A percentile compares a stretch with the other conserved stretches of the same genome.
phyloP scores from a whole-genome alignment of 2,113 vertebrate species.

The Sinocyclocheilus anophthalmus region DNA sequence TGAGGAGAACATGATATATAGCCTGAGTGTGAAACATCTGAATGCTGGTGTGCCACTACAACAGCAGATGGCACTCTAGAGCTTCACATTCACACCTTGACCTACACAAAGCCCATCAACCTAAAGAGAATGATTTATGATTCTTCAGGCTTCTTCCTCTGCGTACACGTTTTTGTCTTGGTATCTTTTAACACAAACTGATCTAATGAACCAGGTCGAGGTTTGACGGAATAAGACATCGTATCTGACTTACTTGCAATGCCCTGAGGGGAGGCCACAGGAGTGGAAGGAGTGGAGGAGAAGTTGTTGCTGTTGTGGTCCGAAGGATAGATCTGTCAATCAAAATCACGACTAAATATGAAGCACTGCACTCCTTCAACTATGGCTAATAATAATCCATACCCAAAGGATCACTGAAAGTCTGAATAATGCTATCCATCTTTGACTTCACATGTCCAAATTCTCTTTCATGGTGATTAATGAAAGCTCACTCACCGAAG shows the following conservation, averaged over 20 bases:
- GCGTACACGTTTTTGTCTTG: background rate
- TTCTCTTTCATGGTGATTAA: conserved; percentile 18
- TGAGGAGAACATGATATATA: conserved; percentile 48
- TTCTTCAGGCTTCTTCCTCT: background rate
- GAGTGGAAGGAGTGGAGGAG: conserved; percentile 92
- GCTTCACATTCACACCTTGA: conserved; percentile 25
- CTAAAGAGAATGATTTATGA: conserved; percentile 18
- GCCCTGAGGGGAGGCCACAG: conserved; percentile 92
- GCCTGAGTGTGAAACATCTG: background rate
- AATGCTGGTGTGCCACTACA: background rate
- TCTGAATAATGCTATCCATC: background rate
- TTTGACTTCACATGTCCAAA: conserved; percentile 13
- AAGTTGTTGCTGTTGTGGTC: conserved; percentile 99
- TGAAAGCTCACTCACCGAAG: conserved; percentile 83
- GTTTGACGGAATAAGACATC: background rate
- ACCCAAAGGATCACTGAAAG: background rate
- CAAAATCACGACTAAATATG: conserved; percentile 15
- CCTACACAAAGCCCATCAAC: background rate
- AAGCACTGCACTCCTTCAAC: background rate
- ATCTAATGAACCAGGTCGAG: background rate
- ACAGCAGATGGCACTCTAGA: conserved; percentile 73
- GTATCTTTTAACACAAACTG: background rate
- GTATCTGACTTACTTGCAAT: conserved; percentile 82
- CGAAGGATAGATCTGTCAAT: conserved; percentile 91
- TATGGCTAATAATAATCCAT: background rate